These are phyloP conservation scores for Rhyacichthys aspro DNA, from an alignment of 2,797 vertebrate species.

Conservation along the genomic window DNA sequence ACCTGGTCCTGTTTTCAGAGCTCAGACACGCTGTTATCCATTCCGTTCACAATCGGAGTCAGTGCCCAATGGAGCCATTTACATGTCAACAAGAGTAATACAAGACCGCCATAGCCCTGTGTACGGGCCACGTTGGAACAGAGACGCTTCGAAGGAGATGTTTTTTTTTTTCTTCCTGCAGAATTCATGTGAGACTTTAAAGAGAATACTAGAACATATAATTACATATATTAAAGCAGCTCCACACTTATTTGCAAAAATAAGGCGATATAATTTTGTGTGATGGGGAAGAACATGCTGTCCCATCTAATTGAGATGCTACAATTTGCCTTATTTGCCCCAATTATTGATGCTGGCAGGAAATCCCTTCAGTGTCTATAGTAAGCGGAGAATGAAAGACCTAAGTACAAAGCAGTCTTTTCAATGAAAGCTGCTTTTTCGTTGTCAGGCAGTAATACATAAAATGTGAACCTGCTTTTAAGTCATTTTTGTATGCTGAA, in stretches of 20 bases:
- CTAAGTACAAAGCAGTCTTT: conserved; percentile 24
- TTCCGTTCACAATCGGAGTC: conserved; percentile 31
- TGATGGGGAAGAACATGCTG: conserved; percentile 10
- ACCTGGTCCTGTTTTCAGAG: conserved; percentile 31
- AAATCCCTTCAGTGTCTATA: conserved; percentile 14
- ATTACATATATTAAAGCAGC: conserved; percentile 14
- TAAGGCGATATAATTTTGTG: not conserved
- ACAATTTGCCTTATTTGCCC: conserved; percentile 41
- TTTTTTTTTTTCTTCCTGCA: not conserved
- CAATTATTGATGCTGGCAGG: conserved; percentile 32
- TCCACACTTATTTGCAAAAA: too few species aligned
- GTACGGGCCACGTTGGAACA: not conserved
- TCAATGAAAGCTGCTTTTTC: conserved; percentile 8
- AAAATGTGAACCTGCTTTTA: conserved; percentile 11
- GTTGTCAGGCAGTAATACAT: not conserved
- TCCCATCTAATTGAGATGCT: conserved; percentile 30
- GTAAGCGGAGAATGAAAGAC: conserved; percentile 24
- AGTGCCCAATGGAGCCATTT: conserved; percentile 34
- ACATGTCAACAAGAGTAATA: conserved; percentile 37
- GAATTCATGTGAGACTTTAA: too few species aligned
- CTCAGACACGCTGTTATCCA: conserved; percentile 37
- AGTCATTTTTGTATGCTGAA: not conserved
- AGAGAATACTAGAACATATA: too few species aligned
- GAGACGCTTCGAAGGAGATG: not conserved
- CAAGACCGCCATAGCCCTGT: conserved; percentile 21